These are phyloP conservation scores for Drosophila tristis DNA, from an alignment of 1,140 invertebrate genomes.

Conservation along the genomic window DNA sequence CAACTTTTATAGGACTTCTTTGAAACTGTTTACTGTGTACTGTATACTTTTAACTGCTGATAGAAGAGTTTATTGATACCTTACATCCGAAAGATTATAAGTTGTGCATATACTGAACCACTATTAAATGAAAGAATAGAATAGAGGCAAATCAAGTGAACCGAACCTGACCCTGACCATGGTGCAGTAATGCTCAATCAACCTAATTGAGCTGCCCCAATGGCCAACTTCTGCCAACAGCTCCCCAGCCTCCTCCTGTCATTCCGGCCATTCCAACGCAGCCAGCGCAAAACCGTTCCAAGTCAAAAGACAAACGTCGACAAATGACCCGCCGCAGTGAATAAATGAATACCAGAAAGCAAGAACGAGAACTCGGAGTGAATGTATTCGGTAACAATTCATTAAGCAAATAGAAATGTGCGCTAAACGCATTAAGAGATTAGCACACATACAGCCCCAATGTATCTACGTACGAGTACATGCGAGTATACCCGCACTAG, in stretches of 20 bases:
- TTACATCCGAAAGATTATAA: too few relatives aligned
- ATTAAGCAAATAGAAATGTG: conserved; percentile 82
- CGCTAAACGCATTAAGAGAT: conserved; percentile 83
- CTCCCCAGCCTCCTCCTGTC: conserved; percentile 7
- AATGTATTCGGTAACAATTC: conserved; percentile 82
- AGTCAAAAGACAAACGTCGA: conserved; percentile 80
- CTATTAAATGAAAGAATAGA: too few relatives aligned
- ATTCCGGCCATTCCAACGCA: neutral
- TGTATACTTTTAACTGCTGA: too few relatives aligned
- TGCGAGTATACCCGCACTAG: too few relatives aligned
- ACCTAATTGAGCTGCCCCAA: conserved; percentile 60
- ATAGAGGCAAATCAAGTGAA: neutral
- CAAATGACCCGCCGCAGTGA: conserved; percentile 71
- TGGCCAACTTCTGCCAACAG: conserved; percentile 46
- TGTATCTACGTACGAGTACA: neutral
- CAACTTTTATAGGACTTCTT: too few relatives aligned
- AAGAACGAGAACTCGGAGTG: conserved; percentile 52
- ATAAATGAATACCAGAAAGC: conserved; percentile 64
- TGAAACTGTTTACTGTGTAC: too few relatives aligned
- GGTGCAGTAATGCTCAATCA: conserved; percentile 49
- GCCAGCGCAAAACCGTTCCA: conserved; percentile 23
- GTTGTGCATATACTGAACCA: too few relatives aligned
- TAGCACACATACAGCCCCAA: conserved; percentile 66
- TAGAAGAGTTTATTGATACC: too few relatives aligned
- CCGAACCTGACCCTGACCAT: conserved; percentile 55